Evolutionary conservation across 2,888 invertebrate species (phyloP).

Genomic region (Gymnoscelis rufifasciata): DNA sequence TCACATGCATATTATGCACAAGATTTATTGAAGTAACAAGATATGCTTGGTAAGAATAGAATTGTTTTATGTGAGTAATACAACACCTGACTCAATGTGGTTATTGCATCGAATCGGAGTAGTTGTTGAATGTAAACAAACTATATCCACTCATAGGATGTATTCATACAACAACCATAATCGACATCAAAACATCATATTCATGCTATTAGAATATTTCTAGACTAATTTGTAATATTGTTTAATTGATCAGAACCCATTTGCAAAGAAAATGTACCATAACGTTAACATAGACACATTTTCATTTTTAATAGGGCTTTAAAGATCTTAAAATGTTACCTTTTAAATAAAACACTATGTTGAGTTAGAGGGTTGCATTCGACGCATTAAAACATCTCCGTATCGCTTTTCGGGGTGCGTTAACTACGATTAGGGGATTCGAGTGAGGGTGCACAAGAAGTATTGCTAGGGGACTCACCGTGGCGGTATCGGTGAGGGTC

Average conservation of each 20-base stretch:
- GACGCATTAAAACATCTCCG: slow-evolving; percentile 57
- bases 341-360: slow-evolving; percentile 16
- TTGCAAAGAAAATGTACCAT: not conserved
- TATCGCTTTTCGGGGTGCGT: slow-evolving; percentile 66
- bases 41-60: slow-evolving; percentile 23
- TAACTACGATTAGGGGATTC: slow-evolving; percentile 66
- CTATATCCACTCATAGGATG: slow-evolving; percentile 30
- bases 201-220: slow-evolving; percentile 4
- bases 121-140: slow-evolving; percentile 53
- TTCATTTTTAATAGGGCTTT: too few relatives aligned
- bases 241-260: not conserved
- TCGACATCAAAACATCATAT: slow-evolving; percentile 19
- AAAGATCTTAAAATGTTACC: too few relatives aligned
- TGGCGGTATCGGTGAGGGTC: slow-evolving; percentile 74
- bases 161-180: slow-evolving; percentile 33
- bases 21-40: slow-evolving; percentile 11
- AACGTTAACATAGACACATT: too few relatives aligned
- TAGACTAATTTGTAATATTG: not conserved
- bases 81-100: slow-evolving; percentile 54
- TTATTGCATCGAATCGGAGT: slow-evolving; percentile 47
- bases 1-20: not conserved
- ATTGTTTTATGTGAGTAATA: slow-evolving; percentile 52
- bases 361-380: slow-evolving; percentile 29
- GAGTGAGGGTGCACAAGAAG: slow-evolving; percentile 67
- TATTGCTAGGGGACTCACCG: slow-evolving; percentile 76